Evolutionary conservation across 2,797 vertebrate genomes (phyloP).

Genomic region (Chanos chanos): DNA sequence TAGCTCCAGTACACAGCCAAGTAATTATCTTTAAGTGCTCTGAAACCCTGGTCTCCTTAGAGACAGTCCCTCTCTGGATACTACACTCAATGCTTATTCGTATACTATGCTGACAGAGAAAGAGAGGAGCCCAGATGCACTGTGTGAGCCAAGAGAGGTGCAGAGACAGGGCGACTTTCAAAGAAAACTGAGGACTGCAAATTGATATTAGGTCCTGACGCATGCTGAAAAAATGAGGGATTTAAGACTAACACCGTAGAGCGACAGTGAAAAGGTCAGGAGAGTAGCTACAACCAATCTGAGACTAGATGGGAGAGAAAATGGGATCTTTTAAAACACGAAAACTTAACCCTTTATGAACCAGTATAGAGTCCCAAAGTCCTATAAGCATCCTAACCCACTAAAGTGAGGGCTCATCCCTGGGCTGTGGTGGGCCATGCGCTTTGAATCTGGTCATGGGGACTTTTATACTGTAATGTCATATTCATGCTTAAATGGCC

Average conservation of each 20-base stretch:
- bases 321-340: constrained; percentile 1
- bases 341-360: constrained; percentile 11
- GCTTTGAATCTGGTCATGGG: constrained; percentile 6
- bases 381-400: not conserved
- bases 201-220: not conserved
- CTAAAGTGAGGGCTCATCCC: not conserved
- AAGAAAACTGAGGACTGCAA: not conserved
- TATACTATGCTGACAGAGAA: not conserved
- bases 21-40: constrained; percentile 36
- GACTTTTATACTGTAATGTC: constrained; percentile 10
- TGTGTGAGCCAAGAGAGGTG: not conserved
- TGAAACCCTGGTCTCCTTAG: not conserved
- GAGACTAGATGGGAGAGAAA: not conserved
- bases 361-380: not conserved
- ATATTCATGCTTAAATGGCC: constrained; percentile 15
- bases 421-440: not conserved
- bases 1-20: constrained; percentile 4
- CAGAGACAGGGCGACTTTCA: not conserved
- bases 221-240: not conserved
- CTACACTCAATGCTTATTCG: not conserved
- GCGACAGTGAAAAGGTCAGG: not conserved
- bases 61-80: constrained; percentile 16
- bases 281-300: not conserved
- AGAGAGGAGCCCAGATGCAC: not conserved
- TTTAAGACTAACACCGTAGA: not conserved